Percentiles rank a stretch among this genome's conserved stretches.
These are phyloP conservation scores for Leptinotarsa haldemani DNA, from an alignment of 2,888 invertebrate genomes.

Conservation along the genomic window DNA sequence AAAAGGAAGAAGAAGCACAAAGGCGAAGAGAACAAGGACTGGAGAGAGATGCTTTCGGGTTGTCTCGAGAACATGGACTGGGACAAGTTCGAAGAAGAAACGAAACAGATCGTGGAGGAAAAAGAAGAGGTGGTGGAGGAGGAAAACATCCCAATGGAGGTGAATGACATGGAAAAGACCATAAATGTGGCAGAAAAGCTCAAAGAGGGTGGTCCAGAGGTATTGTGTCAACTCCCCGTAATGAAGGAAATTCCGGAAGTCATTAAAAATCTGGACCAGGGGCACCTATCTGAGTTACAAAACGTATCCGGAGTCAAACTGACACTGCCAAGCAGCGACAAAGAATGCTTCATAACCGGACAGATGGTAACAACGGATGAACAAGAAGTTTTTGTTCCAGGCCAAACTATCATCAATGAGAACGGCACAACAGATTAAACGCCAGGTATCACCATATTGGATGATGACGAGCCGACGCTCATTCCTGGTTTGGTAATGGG, in stretches of 20 bases:
- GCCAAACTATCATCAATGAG: slow-evolving; percentile 78
- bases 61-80: slow-evolving; percentile 73
- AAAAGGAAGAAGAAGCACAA: slow-evolving; percentile 61
- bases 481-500: slow-evolving; percentile 82
- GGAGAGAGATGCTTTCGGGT: slow-evolving; percentile 68
- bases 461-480: slow-evolving; percentile 80
- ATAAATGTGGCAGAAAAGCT: slow-evolving; percentile 72
- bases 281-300: slow-evolving; percentile 70
- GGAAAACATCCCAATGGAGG: slow-evolving; percentile 66
- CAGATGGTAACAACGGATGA: slow-evolving; percentile 77
- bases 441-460: slow-evolving; percentile 82
- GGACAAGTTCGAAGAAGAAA: slow-evolving; percentile 77
- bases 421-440: slow-evolving; percentile 80
- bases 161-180: slow-evolving; percentile 71
- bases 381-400: slow-evolving; percentile 68
- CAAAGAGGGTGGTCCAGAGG: slow-evolving; percentile 66
- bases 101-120: slow-evolving; percentile 77
- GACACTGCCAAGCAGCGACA: slow-evolving; percentile 68
- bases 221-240: slow-evolving; percentile 71
- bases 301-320: slow-evolving; percentile 73
- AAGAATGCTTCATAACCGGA: slow-evolving; percentile 81
- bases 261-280: slow-evolving; percentile 72
- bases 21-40: slow-evolving; percentile 58
- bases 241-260: slow-evolving; percentile 74
- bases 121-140: slow-evolving; percentile 70